Evolutionary conservation across 2,888 invertebrate genomes (phyloP).

Genomic region (Ormyrus rosae): DNA sequence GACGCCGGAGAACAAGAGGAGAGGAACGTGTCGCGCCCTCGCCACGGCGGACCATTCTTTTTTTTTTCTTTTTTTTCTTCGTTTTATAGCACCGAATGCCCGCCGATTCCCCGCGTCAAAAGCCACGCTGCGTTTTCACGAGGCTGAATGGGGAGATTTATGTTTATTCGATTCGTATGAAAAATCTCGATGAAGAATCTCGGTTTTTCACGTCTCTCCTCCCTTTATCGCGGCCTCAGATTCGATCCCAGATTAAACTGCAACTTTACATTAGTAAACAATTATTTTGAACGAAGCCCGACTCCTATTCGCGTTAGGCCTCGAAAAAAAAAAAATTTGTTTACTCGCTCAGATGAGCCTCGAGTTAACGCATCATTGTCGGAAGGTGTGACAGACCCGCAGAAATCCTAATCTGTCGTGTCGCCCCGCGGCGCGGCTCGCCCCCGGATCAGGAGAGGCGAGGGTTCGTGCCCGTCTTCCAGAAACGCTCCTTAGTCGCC

Average conservation of each 20-base stretch:
- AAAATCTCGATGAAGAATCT: conserved; percentile 14
- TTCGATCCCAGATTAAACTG: too few relatives aligned
- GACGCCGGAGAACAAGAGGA: conserved; percentile 23
- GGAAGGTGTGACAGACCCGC: conserved; percentile 68
- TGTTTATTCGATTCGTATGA: conserved; percentile 7
- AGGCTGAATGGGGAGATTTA: conserved; percentile 7
- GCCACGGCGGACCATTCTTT: neutral
- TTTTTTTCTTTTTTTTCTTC: neutral
- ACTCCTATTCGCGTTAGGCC: too few relatives aligned
- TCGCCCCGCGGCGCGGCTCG: conserved; percentile 63
- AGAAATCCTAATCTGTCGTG: conserved; percentile 72
- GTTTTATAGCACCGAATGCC: neutral
- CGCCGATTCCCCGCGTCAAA: neutral
- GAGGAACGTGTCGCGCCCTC: conserved; percentile 15
- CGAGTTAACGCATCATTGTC: conserved; percentile 71
- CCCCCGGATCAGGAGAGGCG: conserved; percentile 63
- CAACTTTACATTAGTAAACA: too few relatives aligned
- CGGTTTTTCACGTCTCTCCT: neutral
- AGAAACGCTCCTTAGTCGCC: conserved; percentile 67
- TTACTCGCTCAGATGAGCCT: conserved; percentile 61
- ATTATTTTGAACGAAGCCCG: too few relatives aligned
- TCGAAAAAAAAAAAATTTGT: conserved; percentile 30
- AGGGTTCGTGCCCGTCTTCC: conserved; percentile 69
- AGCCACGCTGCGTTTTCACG: conserved; percentile 1
- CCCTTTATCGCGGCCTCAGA: neutral